Conservation (phyloP, 1,140 invertebrate genomes). For the Drosophila nasuta region DNA sequence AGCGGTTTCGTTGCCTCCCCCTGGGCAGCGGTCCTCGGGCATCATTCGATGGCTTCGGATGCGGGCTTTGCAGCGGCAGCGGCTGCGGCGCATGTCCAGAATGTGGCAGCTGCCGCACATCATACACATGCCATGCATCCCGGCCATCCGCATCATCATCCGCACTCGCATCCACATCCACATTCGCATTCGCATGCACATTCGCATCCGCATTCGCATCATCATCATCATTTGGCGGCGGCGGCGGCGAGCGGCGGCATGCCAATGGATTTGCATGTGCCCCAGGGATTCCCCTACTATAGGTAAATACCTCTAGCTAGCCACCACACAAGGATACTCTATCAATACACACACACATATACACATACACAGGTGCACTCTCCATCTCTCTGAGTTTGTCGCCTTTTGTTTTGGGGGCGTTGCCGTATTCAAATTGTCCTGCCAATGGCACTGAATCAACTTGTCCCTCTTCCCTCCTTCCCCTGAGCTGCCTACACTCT, state of each 20-base stretch:
- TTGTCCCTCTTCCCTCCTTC: neutral
- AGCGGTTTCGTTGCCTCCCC: conserved; percentile 88
- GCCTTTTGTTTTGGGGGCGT: conserved; percentile 63
- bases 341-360: conserved; percentile 15
- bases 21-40: conserved; percentile 89
- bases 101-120: conserved; percentile 78
- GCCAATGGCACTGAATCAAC: conserved; percentile 37
- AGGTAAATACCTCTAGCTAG: conserved; percentile 86
- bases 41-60: conserved; percentile 85
- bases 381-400: conserved; percentile 25
- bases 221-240: conserved; percentile 76
- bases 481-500: neutral
- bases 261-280: conserved; percentile 94
- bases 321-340: conserved; percentile 2
- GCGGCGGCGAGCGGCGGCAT: conserved; percentile 86
- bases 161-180: no score
- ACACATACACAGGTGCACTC: conserved; percentile 35
- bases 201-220: conserved; percentile 70
- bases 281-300: conserved; percentile 94
- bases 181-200: conserved; percentile 67
- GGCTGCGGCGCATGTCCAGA: conserved; percentile 83
- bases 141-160: conserved; percentile 62
- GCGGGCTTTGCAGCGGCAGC: conserved; percentile 85
- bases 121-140: conserved; percentile 73
- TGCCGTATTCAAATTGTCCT: conserved; percentile 59